A percentile compares a stretch with the other conserved stretches of the same genome.
Evolutionary conservation across 92 coral and sea anemone genomes (phyloP).

Genomic region (Porites evermanni): DNA sequence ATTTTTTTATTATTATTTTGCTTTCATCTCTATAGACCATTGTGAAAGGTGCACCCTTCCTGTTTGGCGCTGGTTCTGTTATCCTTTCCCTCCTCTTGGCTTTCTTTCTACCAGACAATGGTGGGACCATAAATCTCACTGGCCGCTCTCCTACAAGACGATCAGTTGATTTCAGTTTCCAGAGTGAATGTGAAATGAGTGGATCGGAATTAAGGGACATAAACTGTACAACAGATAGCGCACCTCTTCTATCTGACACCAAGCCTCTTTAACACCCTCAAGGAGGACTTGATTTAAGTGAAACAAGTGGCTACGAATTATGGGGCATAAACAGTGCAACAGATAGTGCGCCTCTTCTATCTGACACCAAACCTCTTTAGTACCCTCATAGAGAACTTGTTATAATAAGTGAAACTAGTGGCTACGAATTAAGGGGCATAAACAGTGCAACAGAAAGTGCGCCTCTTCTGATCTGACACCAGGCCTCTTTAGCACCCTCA

Average conservation of each 20-base stretch:
- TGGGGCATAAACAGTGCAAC: too few relatives aligned
- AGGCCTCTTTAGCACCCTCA: too few relatives aligned
- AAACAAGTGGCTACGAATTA: too few relatives aligned
- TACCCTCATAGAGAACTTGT: neutral
- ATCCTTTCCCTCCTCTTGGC: slow-evolving; percentile 94
- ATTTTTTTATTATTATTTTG: neutral
- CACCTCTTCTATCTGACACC: slow-evolving; percentile 57
- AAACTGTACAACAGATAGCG: slow-evolving; percentile 44
- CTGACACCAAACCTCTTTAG: slow-evolving; percentile 21
- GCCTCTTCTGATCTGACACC: too few relatives aligned
- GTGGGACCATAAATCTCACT: slow-evolving; percentile 46
- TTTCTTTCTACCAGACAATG: slow-evolving; percentile 93
- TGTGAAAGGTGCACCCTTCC: slow-evolving; percentile 95
- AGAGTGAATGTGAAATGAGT: slow-evolving; percentile 53
- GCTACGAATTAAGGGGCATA: too few relatives aligned
- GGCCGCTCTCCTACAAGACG: slow-evolving; percentile 80
- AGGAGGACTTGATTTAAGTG: neutral
- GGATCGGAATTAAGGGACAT: slow-evolving; percentile 45
- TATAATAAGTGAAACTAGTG: too few relatives aligned
- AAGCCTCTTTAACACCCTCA: slow-evolving; percentile 27
- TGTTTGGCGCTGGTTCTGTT: slow-evolving; percentile 98
- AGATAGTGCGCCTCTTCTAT: too few relatives aligned
- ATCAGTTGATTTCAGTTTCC: slow-evolving; percentile 55
- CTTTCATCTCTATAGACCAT: slow-evolving; percentile 68
- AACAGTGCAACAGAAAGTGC: too few relatives aligned